phyloP scores from a whole-genome alignment of 1,140 invertebrate species.

The Ptiloglossa arizonensis region DNA sequence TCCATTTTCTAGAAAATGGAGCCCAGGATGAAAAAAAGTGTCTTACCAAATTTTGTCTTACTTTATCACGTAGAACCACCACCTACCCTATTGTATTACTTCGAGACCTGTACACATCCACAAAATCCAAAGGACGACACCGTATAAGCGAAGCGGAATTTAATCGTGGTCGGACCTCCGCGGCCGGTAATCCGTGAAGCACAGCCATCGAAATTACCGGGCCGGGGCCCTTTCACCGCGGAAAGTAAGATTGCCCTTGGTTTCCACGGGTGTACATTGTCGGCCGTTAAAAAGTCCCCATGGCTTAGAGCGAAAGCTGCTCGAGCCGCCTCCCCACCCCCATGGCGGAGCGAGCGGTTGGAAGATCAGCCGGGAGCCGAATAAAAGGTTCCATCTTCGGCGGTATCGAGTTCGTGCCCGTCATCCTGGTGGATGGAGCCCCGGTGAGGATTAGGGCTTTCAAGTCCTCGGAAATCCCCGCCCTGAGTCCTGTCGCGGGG shows the following conservation, averaged over 20 bases:
- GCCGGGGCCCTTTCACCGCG: background rate
- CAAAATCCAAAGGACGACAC: background rate
- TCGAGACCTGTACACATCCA: background rate
- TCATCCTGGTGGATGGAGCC: background rate
- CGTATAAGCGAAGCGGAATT: background rate
- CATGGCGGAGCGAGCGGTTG: background rate
- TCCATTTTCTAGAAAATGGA: too few relatives aligned
- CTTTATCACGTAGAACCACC: too few relatives aligned
- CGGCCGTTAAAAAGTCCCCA: constrained; percentile 17
- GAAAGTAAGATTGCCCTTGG: background rate
- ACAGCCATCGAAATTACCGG: constrained; percentile 8
- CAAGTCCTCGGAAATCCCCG: constrained; percentile 34
- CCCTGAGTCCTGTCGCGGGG: constrained; percentile 20
- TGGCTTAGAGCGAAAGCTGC: background rate
- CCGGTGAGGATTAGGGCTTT: constrained; percentile 33
- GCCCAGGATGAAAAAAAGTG: too few relatives aligned
- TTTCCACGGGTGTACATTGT: background rate
- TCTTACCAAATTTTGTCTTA: too few relatives aligned
- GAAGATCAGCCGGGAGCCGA: constrained; percentile 4
- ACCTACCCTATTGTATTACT: too few relatives aligned
- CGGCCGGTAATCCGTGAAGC: background rate
- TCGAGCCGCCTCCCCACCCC: too few relatives aligned
- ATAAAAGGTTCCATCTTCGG: constrained; percentile 33
- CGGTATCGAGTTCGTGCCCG: constrained; percentile 18
- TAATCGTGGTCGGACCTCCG: background rate